A percentile compares a stretch with the other conserved stretches of the same genome.
These are phyloP conservation scores for Periplaneta americana DNA, from an alignment of 1,140 invertebrate species.

Conservation along the genomic window DNA sequence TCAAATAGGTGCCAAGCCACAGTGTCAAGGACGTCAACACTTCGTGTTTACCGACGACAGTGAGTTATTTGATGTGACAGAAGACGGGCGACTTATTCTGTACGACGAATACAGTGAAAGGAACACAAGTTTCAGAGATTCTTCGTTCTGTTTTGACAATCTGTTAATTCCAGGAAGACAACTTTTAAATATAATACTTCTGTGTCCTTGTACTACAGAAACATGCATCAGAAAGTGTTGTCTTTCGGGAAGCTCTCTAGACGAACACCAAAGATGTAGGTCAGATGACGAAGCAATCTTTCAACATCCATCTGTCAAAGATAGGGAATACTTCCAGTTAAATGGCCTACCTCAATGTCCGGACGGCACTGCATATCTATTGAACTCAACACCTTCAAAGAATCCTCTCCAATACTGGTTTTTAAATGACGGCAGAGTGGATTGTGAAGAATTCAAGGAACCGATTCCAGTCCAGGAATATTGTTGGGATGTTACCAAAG, in stretches of 20 bases:
- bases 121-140: background rate
- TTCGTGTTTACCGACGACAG: background rate
- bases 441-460: background rate
- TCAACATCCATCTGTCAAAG: background rate
- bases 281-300: background rate
- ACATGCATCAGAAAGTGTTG: slow-evolving; percentile 1
- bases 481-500: background rate
- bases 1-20: background rate
- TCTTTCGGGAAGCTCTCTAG: background rate
- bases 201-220: background rate
- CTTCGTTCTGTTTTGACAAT: background rate
- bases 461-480: background rate
- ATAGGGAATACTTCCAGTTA: background rate
- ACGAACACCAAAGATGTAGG: background rate
- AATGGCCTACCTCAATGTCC: background rate
- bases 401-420: background rate
- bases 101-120: background rate
- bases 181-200: background rate
- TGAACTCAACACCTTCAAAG: background rate
- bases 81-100: background rate
- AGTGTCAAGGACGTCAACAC: background rate
- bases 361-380: background rate
- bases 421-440: background rate
- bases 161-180: background rate
- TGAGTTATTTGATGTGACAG: background rate